Evolutionary conservation across 2,888 invertebrate species (phyloP).

Genomic region (Phortica okadai): DNA sequence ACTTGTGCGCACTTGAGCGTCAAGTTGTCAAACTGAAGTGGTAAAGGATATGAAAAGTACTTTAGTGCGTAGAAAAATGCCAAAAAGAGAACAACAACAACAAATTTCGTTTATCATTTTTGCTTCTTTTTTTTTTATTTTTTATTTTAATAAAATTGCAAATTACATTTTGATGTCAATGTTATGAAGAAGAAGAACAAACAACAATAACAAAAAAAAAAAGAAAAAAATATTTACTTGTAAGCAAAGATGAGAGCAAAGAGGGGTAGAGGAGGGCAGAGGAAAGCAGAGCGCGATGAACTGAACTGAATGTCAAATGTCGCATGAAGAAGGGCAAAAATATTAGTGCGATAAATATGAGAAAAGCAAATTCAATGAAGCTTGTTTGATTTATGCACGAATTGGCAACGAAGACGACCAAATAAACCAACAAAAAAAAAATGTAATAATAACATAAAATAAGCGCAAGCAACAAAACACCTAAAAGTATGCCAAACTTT

Average conservation of each 20-base stretch:
- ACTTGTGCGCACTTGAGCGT: not conserved
- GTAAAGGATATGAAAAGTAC: not conserved
- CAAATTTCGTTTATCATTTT: not conserved
- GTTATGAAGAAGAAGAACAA: not conserved
- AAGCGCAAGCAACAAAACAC: not conserved
- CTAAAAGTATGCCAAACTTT: not conserved
- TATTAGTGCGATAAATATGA: constrained; percentile 17
- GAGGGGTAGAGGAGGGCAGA: not conserved
- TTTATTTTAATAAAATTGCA: not conserved
- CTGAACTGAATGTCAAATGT: constrained; percentile 2
- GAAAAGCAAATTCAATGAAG: constrained; percentile 20
- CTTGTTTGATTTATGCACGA: not conserved
- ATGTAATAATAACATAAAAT: not conserved
- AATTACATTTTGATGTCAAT: not conserved
- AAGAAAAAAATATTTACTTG: not conserved
- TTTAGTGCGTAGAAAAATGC: not conserved
- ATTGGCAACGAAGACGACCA: not conserved
- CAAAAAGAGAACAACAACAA: not conserved
- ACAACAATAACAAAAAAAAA: constrained; percentile 7
- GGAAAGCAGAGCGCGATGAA: not conserved
- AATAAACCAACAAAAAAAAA: not conserved
- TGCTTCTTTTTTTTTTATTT: too few relatives aligned
- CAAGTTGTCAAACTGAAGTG: not conserved
- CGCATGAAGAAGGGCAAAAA: constrained; percentile 10
- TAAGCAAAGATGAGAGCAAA: not conserved